These are phyloP conservation scores for Cecropterus lyciades DNA, from an alignment of 1,140 invertebrate species.

Conservation along the genomic window DNA sequence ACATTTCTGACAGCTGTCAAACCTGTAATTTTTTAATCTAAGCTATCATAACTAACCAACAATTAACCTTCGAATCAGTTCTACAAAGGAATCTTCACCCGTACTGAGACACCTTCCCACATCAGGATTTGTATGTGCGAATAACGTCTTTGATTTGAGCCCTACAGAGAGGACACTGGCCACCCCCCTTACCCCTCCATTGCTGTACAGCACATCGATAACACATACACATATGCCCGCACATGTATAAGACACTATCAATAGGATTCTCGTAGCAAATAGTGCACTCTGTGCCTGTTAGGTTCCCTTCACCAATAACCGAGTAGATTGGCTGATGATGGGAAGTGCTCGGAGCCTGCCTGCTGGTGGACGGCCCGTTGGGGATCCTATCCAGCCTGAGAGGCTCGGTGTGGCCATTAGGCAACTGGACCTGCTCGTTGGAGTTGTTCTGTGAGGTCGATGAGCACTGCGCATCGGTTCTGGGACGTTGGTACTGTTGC, in stretches of 20 bases:
- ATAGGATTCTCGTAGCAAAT: constrained; percentile 97
- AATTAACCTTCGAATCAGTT: neutral
- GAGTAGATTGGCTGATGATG: constrained; percentile 64
- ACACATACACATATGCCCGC: constrained; percentile 99
- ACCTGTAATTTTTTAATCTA: neutral
- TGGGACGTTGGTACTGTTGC: constrained; percentile 49
- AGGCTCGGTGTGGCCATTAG: constrained; percentile 57
- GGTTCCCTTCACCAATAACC: constrained; percentile 66
- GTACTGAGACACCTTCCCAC: constrained; percentile 11
- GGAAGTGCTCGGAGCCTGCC: constrained; percentile 47
- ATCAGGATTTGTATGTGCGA: constrained; percentile 95
- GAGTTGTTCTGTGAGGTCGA: constrained; percentile 66
- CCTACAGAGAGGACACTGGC: constrained; percentile 97
- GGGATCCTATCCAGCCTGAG: constrained; percentile 57
- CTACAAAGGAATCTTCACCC: constrained; percentile 25
- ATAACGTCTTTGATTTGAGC: constrained; percentile 97
- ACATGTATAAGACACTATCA: constrained; percentile 97
- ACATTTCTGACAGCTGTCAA: too few species aligned
- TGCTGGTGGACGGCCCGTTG: constrained; percentile 61
- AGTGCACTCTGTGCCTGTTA: constrained; percentile 91
- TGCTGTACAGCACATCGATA: constrained; percentile 97
- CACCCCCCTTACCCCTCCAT: constrained; percentile 94
- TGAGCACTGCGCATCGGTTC: constrained; percentile 52
- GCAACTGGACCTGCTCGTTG: constrained; percentile 67
- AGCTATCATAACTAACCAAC: neutral